Conservation (phyloP, 2,888 invertebrate genomes). For the Margaritifera margaritifera region DNA sequence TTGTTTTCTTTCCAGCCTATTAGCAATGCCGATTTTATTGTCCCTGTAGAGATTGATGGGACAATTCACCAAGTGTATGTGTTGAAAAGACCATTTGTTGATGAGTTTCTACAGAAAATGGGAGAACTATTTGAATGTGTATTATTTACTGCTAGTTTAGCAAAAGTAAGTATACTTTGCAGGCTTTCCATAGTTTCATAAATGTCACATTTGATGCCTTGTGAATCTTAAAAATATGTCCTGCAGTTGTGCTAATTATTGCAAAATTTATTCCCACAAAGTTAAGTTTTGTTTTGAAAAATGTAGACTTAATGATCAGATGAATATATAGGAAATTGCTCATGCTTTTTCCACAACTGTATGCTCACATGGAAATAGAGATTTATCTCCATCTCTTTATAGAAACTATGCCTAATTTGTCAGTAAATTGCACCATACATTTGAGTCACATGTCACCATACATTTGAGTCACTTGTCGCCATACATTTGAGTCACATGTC, state of each 20-base stretch:
- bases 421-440: no score
- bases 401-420: no score
- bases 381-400: no score
- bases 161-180: slow-evolving; percentile 80
- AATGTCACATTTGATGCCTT: background rate
- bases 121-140: slow-evolving; percentile 99
- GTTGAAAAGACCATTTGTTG: slow-evolving; percentile 98
- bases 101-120: slow-evolving; percentile 98
- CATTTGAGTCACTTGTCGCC: no score
- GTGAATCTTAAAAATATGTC: background rate
- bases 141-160: slow-evolving; percentile 98
- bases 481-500: no score
- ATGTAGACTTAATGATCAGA: no score
- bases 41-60: slow-evolving; percentile 99
- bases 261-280: background rate
- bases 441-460: no score
- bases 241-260: background rate
- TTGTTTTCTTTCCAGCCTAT: slow-evolving; percentile 86
- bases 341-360: no score
- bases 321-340: no score
- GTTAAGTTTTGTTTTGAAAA: no score
- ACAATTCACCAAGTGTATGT: slow-evolving; percentile 98
- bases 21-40: slow-evolving; percentile 99
- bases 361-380: no score
- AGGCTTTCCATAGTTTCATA: background rate